phyloP scores from a whole-genome alignment of 2,797 vertebrate species.

The Podarcis lilfordi region DNA sequence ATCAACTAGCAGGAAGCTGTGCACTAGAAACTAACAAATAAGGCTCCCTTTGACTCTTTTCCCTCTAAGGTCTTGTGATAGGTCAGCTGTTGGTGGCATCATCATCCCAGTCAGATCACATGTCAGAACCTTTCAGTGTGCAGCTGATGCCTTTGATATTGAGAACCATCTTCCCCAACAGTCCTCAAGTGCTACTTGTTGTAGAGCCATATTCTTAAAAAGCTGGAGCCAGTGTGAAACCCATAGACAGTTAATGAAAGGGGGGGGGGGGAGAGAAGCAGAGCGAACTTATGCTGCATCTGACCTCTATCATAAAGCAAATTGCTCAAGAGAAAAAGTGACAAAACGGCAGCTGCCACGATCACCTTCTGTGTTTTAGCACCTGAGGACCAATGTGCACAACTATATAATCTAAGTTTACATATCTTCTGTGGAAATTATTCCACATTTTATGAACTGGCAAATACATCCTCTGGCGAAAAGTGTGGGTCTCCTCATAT shows the following conservation, averaged over 20 bases:
- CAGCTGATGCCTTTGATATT: slow-evolving; percentile 82
- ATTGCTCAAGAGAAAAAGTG: slow-evolving; percentile 47
- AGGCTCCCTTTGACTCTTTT: slow-evolving; percentile 69
- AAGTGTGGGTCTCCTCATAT: neutral
- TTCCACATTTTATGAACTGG: neutral
- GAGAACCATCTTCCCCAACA: slow-evolving; percentile 70
- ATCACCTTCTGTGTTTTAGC: slow-evolving; percentile 1
- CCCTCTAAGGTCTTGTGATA: slow-evolving; percentile 84
- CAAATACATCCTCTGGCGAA: neutral
- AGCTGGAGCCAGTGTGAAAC: slow-evolving; percentile 66
- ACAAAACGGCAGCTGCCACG: slow-evolving; percentile 76
- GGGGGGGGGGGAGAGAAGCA: slow-evolving; percentile 35
- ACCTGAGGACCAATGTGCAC: neutral
- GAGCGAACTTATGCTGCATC: slow-evolving; percentile 75
- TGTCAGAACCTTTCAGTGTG: slow-evolving; percentile 83
- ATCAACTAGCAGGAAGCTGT: slow-evolving; percentile 71
- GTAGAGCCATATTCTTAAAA: slow-evolving; percentile 54
- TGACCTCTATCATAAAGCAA: slow-evolving; percentile 76
- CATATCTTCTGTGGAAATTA: neutral
- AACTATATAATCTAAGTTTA: neutral
- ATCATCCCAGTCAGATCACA: slow-evolving; percentile 84
- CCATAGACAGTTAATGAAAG: slow-evolving; percentile 70
- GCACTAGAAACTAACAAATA: slow-evolving; percentile 74
- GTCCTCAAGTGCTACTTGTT: slow-evolving; percentile 56
- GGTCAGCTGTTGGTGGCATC: slow-evolving; percentile 94